Evolutionary conservation across 1,140 invertebrate species (phyloP).

Genomic region (Platyscapa corneri): DNA sequence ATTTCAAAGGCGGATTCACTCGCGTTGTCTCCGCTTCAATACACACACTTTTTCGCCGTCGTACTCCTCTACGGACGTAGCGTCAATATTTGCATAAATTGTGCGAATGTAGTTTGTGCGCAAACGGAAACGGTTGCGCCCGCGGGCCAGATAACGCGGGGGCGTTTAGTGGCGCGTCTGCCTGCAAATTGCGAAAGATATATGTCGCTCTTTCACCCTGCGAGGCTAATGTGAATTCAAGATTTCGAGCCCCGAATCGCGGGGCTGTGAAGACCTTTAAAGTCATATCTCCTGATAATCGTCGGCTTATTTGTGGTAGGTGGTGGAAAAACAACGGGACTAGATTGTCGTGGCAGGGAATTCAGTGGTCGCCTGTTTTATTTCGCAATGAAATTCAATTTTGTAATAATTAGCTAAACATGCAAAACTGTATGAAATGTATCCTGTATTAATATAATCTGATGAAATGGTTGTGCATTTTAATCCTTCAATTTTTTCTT

Average conservation of each 20-base stretch:
- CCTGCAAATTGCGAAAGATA: too few relatives aligned
- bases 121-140: not conserved
- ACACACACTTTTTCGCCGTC: not conserved
- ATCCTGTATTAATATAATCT: not conserved
- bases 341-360: too few relatives aligned
- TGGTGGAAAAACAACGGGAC: too few relatives aligned
- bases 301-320: too few relatives aligned
- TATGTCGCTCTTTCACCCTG: too few relatives aligned
- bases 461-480: not conserved
- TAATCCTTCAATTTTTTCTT: not conserved
- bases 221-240: too few relatives aligned
- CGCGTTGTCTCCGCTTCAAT: not conserved
- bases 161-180: not conserved
- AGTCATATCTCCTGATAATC: too few relatives aligned
- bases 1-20: constrained; percentile 27
- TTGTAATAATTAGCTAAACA: not conserved
- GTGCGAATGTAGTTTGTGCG: not conserved
- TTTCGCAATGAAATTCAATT: not conserved
- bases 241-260: too few relatives aligned
- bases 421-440: not conserved
- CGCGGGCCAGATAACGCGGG: not conserved
- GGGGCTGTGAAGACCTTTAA: too few relatives aligned
- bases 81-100: constrained; percentile 29
- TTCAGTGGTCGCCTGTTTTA: too few relatives aligned
- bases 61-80: not conserved